Percentiles rank a stretch among this genome's conserved stretches.
phyloP scores from a whole-genome alignment of 2,888 invertebrate genomes.

The Carpatolechia fugitivella region DNA sequence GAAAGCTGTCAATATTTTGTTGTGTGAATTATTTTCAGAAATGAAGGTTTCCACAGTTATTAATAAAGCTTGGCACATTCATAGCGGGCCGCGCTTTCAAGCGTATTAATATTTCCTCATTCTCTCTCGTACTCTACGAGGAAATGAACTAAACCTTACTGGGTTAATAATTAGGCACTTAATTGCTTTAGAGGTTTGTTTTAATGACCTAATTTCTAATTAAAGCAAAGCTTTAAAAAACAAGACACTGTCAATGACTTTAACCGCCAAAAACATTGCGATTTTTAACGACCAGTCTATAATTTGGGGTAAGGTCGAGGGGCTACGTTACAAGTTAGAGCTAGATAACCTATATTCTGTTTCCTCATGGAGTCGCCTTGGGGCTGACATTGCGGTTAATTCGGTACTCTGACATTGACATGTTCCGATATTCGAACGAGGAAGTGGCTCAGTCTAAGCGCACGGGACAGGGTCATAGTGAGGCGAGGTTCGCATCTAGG shows the following conservation, averaged over 20 bases:
- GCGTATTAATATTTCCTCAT: slow-evolving; percentile 9
- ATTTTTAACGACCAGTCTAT: no score
- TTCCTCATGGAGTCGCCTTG: slow-evolving; percentile 65
- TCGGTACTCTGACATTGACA: slow-evolving; percentile 71
- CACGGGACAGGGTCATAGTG: slow-evolving; percentile 38
- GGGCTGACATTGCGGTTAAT: slow-evolving; percentile 68
- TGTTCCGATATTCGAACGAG: slow-evolving; percentile 66
- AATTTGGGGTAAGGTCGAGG: slow-evolving; percentile 5
- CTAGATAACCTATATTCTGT: slow-evolving; percentile 24
- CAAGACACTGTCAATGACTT: background rate
- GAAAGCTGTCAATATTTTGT: background rate
- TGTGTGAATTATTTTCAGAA: background rate
- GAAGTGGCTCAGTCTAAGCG: slow-evolving; percentile 54
- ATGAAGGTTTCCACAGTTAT: background rate
- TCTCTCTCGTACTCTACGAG: background rate
- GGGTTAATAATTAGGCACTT: no score
- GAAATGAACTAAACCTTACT: background rate
- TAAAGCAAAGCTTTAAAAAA: background rate
- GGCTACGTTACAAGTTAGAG: background rate
- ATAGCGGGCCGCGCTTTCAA: background rate
- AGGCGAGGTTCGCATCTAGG: slow-evolving; percentile 16
- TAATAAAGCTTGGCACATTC: slow-evolving; percentile 7
- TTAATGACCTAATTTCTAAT: background rate
- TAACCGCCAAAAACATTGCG: no score
- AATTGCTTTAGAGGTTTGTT: no score